Percentiles rank a stretch among this genome's conserved stretches.
Conservation (phyloP, 2,888 invertebrate genomes). For the Limnephilus lunatus region DNA sequence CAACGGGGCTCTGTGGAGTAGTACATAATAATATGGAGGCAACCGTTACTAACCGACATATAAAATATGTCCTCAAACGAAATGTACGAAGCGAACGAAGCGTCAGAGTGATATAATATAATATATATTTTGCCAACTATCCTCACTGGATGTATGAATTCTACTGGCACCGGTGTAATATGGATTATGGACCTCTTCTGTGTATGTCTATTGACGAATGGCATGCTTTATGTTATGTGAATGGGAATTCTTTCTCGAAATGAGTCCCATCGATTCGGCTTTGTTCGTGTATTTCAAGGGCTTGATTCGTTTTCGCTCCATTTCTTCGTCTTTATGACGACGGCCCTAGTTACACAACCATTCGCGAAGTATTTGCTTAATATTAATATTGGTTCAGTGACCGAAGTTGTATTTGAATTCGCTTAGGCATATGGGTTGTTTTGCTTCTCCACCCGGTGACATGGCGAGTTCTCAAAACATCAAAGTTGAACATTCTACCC, state of each 20-base stretch:
- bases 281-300: constrained; percentile 42
- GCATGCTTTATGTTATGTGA: constrained; percentile 39
- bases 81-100: not conserved
- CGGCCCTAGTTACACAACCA: constrained; percentile 4
- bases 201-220: constrained; percentile 32
- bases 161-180: not conserved
- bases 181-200: not conserved
- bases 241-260: constrained; percentile 45
- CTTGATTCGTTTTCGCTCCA: constrained; percentile 42
- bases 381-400: not conserved
- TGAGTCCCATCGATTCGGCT: constrained; percentile 55
- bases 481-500: not conserved
- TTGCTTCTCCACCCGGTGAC: not conserved
- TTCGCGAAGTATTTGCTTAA: not conserved
- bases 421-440: not conserved
- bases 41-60: not conserved
- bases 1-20: too few species aligned
- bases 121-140: not conserved
- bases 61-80: constrained; percentile 17
- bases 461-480: not conserved
- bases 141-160: not conserved
- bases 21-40: not conserved
- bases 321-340: constrained; percentile 28
- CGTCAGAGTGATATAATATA: not conserved
- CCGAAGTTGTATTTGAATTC: not conserved